Conservation (phyloP, 2,888 invertebrate species). For the Latrodectus hesperus region DNA sequence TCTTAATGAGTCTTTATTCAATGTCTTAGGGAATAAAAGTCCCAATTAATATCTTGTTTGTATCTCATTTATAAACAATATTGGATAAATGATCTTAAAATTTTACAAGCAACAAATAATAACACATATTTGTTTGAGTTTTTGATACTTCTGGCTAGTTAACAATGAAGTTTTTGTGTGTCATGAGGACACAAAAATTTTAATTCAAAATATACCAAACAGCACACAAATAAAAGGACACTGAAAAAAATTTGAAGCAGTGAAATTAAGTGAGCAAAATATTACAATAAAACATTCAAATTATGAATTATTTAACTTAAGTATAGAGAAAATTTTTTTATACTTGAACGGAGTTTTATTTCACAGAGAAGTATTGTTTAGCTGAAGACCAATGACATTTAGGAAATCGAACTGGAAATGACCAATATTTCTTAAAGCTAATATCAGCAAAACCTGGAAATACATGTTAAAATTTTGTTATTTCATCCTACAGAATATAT, state of each 20-base stretch:
- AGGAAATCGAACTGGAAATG: constrained; percentile 60
- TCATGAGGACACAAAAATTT: too few species aligned
- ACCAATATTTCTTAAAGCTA: constrained; percentile 35
- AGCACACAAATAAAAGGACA: not conserved
- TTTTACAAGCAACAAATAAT: too few species aligned
- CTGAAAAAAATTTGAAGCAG: not conserved
- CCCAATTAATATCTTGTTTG: too few species aligned
- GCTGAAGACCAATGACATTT: constrained; percentile 66
- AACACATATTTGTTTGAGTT: too few species aligned
- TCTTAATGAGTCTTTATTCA: too few species aligned
- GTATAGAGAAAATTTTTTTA: not conserved
- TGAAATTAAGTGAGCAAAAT: not conserved
- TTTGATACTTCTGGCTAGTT: too few species aligned
- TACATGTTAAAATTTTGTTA: not conserved
- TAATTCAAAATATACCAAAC: too few species aligned
- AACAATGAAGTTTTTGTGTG: too few species aligned
- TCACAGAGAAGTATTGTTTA: constrained; percentile 56
- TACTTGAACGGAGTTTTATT: not conserved
- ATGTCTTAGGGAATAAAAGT: too few species aligned
- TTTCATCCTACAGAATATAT: too few species aligned
- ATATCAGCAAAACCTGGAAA: not conserved
- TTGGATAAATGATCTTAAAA: too few species aligned
- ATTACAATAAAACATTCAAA: not conserved
- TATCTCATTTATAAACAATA: too few species aligned
- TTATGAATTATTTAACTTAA: not conserved